Evolutionary conservation across 2,797 vertebrate species (phyloP).

Genomic region (Enteromius anoplus): DNA sequence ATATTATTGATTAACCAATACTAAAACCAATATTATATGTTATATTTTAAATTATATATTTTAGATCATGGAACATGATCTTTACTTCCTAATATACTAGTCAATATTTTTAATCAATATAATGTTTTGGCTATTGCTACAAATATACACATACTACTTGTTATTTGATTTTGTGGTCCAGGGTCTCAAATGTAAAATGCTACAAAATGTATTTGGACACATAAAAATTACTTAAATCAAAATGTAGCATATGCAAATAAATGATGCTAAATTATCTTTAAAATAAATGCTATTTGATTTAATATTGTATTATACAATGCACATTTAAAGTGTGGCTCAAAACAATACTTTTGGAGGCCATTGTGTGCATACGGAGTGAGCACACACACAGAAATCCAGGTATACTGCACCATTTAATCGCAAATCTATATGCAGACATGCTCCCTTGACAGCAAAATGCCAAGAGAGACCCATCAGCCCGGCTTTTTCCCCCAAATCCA

Average conservation of each 20-base stretch:
- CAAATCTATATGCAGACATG: conserved; percentile 45
- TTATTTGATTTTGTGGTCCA: too few species aligned
- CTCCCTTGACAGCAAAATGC: conserved; percentile 28
- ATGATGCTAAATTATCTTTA: neutral
- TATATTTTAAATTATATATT: too few species aligned
- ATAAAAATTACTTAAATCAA: neutral
- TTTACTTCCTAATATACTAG: too few species aligned
- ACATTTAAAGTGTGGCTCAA: neutral
- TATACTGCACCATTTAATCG: conserved; percentile 27
- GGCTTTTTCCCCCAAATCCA: neutral
- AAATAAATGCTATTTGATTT: neutral
- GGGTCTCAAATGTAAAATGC: neutral
- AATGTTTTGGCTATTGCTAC: too few species aligned
- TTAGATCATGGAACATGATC: too few species aligned
- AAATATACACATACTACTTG: too few species aligned
- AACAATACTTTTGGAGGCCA: neutral
- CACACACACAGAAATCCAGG: neutral
- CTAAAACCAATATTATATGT: too few species aligned
- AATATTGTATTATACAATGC: neutral
- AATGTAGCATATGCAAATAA: neutral
- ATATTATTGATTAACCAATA: too few species aligned
- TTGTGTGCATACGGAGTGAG: neutral
- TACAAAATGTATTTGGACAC: neutral
- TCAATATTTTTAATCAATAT: too few species aligned
- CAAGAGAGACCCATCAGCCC: neutral